A percentile compares a stretch with the other conserved stretches of the same genome.
Evolutionary conservation across 1,140 invertebrate genomes (phyloP).

Genomic region (Drosophila ficusphila): DNA sequence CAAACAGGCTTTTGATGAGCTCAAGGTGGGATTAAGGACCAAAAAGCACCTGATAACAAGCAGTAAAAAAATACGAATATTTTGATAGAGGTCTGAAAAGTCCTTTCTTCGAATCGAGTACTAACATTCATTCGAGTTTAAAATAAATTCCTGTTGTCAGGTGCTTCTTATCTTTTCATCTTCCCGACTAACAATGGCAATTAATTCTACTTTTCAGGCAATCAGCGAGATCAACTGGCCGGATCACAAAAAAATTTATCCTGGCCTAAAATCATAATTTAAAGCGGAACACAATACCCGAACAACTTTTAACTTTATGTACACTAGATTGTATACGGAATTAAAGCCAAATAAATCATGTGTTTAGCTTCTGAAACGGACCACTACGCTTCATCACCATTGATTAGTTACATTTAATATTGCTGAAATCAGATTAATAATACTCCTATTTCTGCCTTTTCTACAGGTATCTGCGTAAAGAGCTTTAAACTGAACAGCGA

Average conservation of each 20-base stretch:
- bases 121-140: too few species aligned
- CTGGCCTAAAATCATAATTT: background rate
- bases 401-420: background rate
- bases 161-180: background rate
- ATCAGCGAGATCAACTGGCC: conserved; percentile 49
- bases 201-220: conserved; percentile 44
- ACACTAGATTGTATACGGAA: conserved; percentile 4
- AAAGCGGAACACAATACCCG: too few species aligned
- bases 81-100: too few species aligned
- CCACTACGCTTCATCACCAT: background rate
- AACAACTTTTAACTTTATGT: background rate
- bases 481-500: conserved; percentile 88
- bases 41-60: background rate
- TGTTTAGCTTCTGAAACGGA: background rate
- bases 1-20: conserved; percentile 59
- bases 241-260: conserved; percentile 24
- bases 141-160: background rate
- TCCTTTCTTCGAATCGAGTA: too few species aligned
- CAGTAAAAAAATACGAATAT: background rate
- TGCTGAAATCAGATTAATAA: background rate
- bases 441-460: background rate
- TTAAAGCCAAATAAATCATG: conserved; percentile 10
- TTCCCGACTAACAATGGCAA: conserved; percentile 17
- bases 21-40: conserved; percentile 31
- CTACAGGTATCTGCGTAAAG: conserved; percentile 93